phyloP scores from a whole-genome alignment of 2,113 vertebrate species.

The Oriolus oriolus region DNA sequence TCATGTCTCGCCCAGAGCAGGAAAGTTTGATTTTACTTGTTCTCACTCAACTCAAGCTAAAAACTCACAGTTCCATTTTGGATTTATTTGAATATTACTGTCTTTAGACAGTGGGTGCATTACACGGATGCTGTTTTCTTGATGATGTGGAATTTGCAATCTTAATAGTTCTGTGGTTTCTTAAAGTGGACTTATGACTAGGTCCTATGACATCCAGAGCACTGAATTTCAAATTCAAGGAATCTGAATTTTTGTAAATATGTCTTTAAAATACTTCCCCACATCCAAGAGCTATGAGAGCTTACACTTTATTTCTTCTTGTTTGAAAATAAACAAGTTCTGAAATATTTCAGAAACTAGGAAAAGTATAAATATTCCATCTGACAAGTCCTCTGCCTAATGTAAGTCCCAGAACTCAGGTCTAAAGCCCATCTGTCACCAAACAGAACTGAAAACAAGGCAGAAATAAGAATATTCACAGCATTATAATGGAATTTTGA shows the following conservation, averaged over 20 bases:
- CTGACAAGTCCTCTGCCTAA: not conserved
- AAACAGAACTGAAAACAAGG: not conserved
- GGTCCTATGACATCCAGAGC: not conserved
- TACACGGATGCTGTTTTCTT: not conserved
- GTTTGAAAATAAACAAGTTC: not conserved
- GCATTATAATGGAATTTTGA: slow-evolving; percentile 6
- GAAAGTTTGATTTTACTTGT: not conserved
- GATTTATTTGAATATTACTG: not conserved
- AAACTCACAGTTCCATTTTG: not conserved
- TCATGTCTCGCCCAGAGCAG: not conserved
- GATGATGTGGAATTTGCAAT: not conserved
- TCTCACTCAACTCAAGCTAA: not conserved
- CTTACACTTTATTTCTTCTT: not conserved
- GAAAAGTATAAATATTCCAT: not conserved
- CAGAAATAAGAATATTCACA: slow-evolving; percentile 25
- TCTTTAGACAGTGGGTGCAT: not conserved
- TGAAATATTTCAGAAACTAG: not conserved
- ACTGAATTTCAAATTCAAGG: not conserved
- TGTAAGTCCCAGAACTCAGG: not conserved
- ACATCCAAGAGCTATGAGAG: fast-evolving
- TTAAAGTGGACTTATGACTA: not conserved
- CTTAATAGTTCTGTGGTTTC: not conserved
- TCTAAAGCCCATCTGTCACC: slow-evolving; percentile 1
- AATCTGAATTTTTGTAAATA: not conserved
- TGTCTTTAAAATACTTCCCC: not conserved